phyloP scores from a whole-genome alignment of 1,140 invertebrate species.

The Drosophila albomicans region DNA sequence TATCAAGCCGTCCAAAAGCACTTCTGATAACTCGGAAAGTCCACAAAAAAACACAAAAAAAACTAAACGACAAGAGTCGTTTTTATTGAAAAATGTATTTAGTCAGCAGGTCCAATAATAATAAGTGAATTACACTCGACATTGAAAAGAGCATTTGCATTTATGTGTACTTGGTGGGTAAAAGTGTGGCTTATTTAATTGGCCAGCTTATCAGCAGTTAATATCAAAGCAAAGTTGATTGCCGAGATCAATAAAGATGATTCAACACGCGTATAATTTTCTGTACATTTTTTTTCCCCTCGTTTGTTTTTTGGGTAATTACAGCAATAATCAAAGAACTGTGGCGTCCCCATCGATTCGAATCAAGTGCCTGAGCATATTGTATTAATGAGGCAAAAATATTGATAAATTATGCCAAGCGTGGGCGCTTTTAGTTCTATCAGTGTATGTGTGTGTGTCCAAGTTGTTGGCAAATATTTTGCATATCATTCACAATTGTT shows the following conservation, averaged over 20 bases:
- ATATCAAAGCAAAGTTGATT: too few relatives aligned
- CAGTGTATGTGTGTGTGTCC: neutral
- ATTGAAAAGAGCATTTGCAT: neutral
- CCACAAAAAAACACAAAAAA: conserved; percentile 2
- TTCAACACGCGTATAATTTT: too few relatives aligned
- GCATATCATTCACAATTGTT: conserved; percentile 65
- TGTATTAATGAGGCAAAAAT: neutral
- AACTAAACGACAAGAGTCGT: neutral
- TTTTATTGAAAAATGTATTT: conserved; percentile 3
- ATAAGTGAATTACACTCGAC: neutral
- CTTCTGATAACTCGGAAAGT: conserved; percentile 16
- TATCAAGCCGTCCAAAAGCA: conserved; percentile 13
- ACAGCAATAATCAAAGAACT: too few relatives aligned
- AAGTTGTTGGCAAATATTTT: conserved; percentile 27
- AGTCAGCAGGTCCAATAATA: conserved; percentile 6
- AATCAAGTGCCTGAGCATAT: too few relatives aligned
- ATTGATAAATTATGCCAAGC: conserved; percentile 34
- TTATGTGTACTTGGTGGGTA: too few relatives aligned
- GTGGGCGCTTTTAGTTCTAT: too few relatives aligned
- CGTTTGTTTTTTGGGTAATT: too few relatives aligned
- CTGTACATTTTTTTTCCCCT: too few relatives aligned
- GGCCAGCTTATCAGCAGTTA: too few relatives aligned
- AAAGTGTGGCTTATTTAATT: too few relatives aligned
- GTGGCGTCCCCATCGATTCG: too few relatives aligned
- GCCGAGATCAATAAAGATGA: too few relatives aligned